Evolutionary conservation across 2,888 invertebrate species (phyloP).

Genomic region (Caenorhabditis plicata): DNA sequence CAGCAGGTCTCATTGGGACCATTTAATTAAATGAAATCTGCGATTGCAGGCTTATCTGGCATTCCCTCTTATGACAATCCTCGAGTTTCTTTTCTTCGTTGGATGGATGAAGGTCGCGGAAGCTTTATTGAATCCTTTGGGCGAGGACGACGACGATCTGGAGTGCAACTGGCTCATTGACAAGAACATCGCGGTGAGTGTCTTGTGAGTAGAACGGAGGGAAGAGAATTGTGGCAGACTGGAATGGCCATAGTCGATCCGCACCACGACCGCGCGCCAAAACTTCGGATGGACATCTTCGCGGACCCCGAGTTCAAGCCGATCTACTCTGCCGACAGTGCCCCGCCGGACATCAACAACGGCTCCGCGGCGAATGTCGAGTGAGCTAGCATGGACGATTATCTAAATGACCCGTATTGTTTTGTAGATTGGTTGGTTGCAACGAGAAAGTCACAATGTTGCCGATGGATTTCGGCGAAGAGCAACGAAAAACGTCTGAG

Average conservation of each 20-base stretch:
- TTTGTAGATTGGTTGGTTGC: background rate
- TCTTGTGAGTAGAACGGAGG: no score
- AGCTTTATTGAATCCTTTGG: constrained; percentile 53
- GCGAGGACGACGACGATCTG: constrained; percentile 56
- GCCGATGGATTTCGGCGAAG: background rate
- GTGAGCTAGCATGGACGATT: background rate
- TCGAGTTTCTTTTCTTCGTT: constrained; percentile 41
- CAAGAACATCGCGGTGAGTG: constrained; percentile 32
- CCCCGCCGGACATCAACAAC: background rate
- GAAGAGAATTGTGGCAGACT: constrained; percentile 13
- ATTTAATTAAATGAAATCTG: no score
- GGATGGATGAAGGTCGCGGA: constrained; percentile 50
- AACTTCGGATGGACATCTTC: constrained; percentile 15
- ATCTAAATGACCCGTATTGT: background rate
- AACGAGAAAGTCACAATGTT: background rate
- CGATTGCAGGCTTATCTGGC: constrained; percentile 1
- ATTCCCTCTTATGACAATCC: constrained; percentile 42
- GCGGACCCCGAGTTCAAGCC: constrained; percentile 15
- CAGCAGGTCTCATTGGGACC: no score
- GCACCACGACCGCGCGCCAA: constrained; percentile 10
- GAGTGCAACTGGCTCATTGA: constrained; percentile 39
- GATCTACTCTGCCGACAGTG: constrained; percentile 24
- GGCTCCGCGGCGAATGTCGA: constrained; percentile 13
- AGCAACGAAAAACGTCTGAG: background rate
- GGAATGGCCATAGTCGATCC: constrained; percentile 33